Percentiles rank a stretch among this genome's conserved stretches.
Evolutionary conservation across 2,797 vertebrate genomes (phyloP).

Genomic region (Neomorphus geoffroyi): DNA sequence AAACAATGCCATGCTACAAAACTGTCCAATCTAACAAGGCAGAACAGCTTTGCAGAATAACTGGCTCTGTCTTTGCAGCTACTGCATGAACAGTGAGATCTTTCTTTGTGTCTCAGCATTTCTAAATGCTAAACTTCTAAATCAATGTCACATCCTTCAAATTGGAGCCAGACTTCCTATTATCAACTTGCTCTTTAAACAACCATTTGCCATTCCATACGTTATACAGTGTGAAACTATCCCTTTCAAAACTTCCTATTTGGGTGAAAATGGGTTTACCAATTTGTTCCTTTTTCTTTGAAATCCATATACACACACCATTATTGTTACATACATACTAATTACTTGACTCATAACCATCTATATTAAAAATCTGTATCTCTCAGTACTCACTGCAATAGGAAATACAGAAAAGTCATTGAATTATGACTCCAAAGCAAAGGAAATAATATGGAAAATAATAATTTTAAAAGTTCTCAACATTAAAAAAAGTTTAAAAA

Average conservation of each 20-base stretch:
- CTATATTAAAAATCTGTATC: neutral
- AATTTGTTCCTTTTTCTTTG: neutral
- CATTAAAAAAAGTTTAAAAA: neutral
- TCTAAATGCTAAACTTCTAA: neutral
- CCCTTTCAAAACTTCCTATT: neutral
- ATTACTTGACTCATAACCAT: neutral
- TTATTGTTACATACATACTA: neutral
- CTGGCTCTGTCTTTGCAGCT: neutral
- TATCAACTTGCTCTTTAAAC: neutral
- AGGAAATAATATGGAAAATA: neutral
- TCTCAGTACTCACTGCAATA: neutral
- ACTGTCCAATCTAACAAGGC: neutral
- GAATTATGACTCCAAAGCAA: neutral
- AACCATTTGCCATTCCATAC: neutral
- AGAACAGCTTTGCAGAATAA: neutral
- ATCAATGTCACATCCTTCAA: neutral
- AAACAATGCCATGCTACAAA: neutral
- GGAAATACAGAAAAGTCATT: neutral
- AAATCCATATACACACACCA: neutral
- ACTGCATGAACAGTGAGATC: neutral
- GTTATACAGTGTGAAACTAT: neutral
- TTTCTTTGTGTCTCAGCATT: neutral
- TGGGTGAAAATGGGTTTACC: neutral
- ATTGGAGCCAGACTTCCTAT: neutral
- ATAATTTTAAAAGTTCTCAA: neutral